phyloP scores from a whole-genome alignment of 2,113 vertebrate species.

The Leucopternis melanops region DNA sequence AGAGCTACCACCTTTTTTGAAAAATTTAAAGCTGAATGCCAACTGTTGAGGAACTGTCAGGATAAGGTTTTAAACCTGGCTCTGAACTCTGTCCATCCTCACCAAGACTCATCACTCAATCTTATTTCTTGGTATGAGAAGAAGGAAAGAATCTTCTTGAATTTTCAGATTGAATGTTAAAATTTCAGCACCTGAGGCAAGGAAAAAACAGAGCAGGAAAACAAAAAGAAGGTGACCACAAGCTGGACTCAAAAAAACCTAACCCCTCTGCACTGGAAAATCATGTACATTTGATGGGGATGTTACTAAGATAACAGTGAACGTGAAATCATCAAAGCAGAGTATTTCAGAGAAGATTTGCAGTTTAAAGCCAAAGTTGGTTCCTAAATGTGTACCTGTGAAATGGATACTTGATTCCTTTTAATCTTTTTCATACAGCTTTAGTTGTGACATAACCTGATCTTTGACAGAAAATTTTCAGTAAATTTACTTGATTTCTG shows the following conservation, averaged over 20 bases:
- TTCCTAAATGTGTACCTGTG: background rate
- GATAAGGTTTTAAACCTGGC: background rate
- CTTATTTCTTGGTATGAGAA: background rate
- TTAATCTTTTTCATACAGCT: background rate
- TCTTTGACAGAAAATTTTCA: background rate
- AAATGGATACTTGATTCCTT: background rate
- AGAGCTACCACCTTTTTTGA: rapidly evolving
- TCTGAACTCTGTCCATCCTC: background rate
- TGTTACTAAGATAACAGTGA: background rate
- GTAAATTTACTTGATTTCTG: background rate
- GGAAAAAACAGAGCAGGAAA: background rate
- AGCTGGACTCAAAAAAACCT: background rate
- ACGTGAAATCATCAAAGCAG: background rate
- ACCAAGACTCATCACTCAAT: background rate
- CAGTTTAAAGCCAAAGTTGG: background rate
- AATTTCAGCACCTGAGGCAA: background rate
- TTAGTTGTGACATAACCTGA: background rate
- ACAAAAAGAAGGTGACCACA: background rate
- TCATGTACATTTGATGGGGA: background rate
- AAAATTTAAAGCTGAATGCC: background rate
- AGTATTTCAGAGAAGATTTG: background rate
- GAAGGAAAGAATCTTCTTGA: background rate
- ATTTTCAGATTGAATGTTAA: background rate
- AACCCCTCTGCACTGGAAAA: background rate
- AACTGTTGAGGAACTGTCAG: background rate